A percentile compares a stretch with the other conserved stretches of the same genome.
Conservation (phyloP, 2,113 vertebrate species). For the Paedocypris sp. region DNA sequence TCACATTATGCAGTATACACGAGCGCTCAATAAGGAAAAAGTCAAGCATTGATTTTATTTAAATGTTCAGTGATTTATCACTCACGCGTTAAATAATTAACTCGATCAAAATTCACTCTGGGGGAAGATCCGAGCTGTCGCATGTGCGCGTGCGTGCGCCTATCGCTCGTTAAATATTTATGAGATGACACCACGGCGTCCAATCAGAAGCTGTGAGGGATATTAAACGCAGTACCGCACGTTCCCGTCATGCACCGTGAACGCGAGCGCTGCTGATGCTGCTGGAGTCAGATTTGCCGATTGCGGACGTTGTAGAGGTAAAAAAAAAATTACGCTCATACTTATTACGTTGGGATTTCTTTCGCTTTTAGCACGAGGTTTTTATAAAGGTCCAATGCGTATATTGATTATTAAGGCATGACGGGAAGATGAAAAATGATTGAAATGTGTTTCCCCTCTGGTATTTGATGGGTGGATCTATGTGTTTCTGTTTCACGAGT, state of each 20-base stretch:
- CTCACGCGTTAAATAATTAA: too few species aligned
- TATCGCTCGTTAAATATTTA: conserved; percentile 5
- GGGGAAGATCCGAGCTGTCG: too few species aligned
- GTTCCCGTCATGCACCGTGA: conserved; percentile 61
- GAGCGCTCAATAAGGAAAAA: too few species aligned
- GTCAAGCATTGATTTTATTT: too few species aligned
- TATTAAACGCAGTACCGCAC: conserved; percentile 26
- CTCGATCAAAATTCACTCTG: too few species aligned
- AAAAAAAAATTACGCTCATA: neutral
- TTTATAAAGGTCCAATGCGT: too few species aligned
- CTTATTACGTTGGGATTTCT: neutral
- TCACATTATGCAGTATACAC: too few species aligned
- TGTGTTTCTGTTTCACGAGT: neutral
- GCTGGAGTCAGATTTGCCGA: conserved; percentile 25
- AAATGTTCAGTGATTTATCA: too few species aligned
- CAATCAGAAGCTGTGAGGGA: conserved; percentile 3
- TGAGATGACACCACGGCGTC: neutral
- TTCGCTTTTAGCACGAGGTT: neutral
- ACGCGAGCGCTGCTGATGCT: conserved; percentile 24
- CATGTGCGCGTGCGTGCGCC: neutral
- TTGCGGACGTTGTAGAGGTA: conserved; percentile 22
- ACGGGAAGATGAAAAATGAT: neutral
- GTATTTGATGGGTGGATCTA: neutral
- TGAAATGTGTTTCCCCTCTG: neutral
- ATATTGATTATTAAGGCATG: neutral